Evolutionary conservation across 2,113 vertebrate genomes (phyloP).

Genomic region (Piaya cayana): DNA sequence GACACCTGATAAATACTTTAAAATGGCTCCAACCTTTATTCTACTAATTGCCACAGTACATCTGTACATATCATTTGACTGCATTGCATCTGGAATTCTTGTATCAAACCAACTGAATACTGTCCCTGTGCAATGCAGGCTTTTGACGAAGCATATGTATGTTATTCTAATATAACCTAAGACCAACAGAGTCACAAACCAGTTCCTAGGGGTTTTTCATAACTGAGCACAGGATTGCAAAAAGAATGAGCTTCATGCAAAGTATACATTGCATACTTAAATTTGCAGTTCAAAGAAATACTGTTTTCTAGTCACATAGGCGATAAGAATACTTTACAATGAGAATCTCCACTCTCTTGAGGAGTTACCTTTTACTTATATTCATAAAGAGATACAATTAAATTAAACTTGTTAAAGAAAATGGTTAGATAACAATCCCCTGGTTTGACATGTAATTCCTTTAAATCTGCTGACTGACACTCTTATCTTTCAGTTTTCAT

Average conservation of each 20-base stretch:
- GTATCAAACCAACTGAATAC: neutral
- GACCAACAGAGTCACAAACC: neutral
- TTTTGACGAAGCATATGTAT: neutral
- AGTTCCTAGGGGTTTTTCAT: neutral
- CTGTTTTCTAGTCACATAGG: neutral
- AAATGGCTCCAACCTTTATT: conserved; percentile 6
- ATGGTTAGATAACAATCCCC: neutral
- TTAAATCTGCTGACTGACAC: neutral
- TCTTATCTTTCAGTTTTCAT: neutral
- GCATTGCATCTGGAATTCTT: neutral
- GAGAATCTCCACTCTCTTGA: neutral
- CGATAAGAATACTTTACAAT: neutral
- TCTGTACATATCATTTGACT: neutral
- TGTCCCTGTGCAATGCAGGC: neutral
- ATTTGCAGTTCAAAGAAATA: neutral
- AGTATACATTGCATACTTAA: neutral
- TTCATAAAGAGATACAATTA: neutral
- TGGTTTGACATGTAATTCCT: neutral
- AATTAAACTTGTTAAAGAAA: neutral
- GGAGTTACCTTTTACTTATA: neutral
- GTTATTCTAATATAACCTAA: neutral
- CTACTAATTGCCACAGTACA: neutral
- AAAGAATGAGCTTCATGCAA: neutral
- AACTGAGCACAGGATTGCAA: neutral
- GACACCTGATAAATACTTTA: neutral